Percentiles rank a stretch among this genome's conserved stretches.
Evolutionary conservation across 2,888 invertebrate species (phyloP).

Genomic region (Aromia moschata): DNA sequence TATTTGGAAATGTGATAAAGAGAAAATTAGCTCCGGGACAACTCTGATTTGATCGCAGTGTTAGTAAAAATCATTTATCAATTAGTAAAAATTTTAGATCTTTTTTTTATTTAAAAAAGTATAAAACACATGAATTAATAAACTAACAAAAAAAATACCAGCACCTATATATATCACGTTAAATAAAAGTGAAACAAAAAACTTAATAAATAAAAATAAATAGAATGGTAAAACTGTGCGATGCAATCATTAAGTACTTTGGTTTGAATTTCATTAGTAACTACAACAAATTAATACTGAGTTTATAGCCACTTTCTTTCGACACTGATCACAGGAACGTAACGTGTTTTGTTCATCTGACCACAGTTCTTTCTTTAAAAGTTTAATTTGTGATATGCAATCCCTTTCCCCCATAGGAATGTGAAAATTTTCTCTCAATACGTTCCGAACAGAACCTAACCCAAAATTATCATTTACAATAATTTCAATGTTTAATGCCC

Average conservation of each 20-base stretch:
- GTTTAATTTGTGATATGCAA: no score
- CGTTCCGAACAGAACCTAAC: no score
- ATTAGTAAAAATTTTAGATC: background rate
- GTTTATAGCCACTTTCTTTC: no score
- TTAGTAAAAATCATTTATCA: background rate
- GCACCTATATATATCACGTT: conserved; percentile 23
- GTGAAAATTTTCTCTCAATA: no score
- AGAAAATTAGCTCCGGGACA: conserved; percentile 65
- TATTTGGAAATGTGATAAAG: conserved; percentile 68
- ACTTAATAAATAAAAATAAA: conserved; percentile 21
- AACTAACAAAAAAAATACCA: background rate
- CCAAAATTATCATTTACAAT: no score
- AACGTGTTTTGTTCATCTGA: no score
- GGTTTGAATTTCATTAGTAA: conserved; percentile 36
- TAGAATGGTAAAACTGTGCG: conserved; percentile 23
- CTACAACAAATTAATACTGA: conserved; percentile 30
- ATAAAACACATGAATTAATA: background rate
- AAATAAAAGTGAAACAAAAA: conserved; percentile 1
- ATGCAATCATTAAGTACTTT: conserved; percentile 28
- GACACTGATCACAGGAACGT: no score
- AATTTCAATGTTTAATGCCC: no score
- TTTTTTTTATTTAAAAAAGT: background rate
- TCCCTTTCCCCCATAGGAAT: no score
- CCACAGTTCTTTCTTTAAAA: no score
- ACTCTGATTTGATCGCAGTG: conserved; percentile 27